Base-by-base conservation (phyloP, 2,888 invertebrate genomes). In the Acleris holmiana region DNA sequence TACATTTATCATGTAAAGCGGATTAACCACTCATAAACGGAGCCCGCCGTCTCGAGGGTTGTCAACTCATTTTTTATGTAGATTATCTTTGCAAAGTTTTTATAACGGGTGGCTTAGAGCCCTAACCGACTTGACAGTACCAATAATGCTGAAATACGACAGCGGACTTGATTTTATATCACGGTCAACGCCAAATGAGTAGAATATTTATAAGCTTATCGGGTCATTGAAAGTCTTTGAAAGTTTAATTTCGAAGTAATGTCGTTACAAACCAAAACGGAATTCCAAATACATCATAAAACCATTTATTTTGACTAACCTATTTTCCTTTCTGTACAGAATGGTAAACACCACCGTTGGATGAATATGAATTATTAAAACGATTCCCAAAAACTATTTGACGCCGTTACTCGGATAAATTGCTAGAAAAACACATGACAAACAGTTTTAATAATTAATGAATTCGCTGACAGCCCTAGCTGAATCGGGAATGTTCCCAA, bases 61-160 rank as follows among this genome's bases (percentile, higher is more conserved):
- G 78, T 77, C 79, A 75, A 75, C 80, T 83, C 67, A 80, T 85
- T 82, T 83, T 85, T 84, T 82, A 86, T 83, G 82, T 77, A 85
- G 78, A 82, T 86, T 83, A 70, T 81, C 78, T 79, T 75, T 66
- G 68, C 64, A 70, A 84, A 83, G 77, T 83, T 84, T 79, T 77
- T 75, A 76, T 74, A 79, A 75, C 69, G 70, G 70, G 68, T 71
- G 67, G 71, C 73, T 67, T 68, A 66, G 71, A 73, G 73, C 71
- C 72, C 76, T 79, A 82, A 82, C 79, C 71, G 71, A 74, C 75
- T 82, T 81, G 75, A 75, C 72, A 74, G 72, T 76, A 71, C 71
- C 71, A 70, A 69, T 70, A 68, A 61, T 69, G 62, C 69, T 68
- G 74, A 73, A 80, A 83, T 83, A 80, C 80, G 79, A 72, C 75